Evolutionary conservation across 2,888 invertebrate species (phyloP), one percentile per base, ranked within the genome.

Genomic region (Microctonus hyperodae): DNA sequence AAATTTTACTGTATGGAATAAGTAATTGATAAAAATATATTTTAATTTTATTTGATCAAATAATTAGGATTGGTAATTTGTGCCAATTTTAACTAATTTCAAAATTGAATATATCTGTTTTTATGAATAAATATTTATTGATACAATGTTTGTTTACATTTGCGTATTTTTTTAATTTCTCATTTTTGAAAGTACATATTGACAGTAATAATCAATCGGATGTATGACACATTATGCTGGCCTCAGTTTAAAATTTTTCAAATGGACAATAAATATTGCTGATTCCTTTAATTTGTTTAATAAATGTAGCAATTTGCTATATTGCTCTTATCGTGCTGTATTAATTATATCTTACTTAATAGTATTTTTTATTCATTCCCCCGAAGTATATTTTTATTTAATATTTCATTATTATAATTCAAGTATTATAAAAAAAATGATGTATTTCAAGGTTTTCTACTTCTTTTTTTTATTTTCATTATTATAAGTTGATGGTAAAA

Each of bases 61-160:
- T 58, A 6, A 58, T 33, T 23, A 20, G n/a, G 7, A 37, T 51
- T 16, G 16, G n/a, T 22, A 50, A 58, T 20, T 33, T 57, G 44
- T 44, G 44, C 44, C 44, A 44, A 51, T 23, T 23, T 51, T 11
- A 16, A 33, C 6, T 33, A 55, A 28, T 28, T 28, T 16, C 40
- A 16, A 20, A 60, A 20, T 60, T 40, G 48, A 60, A 44, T n/a
- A 44, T 60, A 33, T 51, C 31, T 10, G 50, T 65, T 74, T 78
- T 74, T 73, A 76, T 78, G 78, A 78, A 79, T 77, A 79, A 78
- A 78, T 78, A 78, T 78, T 78, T 79, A 78, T 78, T 78, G 75
- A 78, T 76, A 79, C 74, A 78, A 76, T 74, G 75, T 72, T 78
- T 75, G 77, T 76, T 76, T 76, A 79, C 79, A 79, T 74, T 73